These are phyloP conservation scores for Acrobasis suavella DNA, from an alignment of 2,888 invertebrate species.

Conservation along the genomic window DNA sequence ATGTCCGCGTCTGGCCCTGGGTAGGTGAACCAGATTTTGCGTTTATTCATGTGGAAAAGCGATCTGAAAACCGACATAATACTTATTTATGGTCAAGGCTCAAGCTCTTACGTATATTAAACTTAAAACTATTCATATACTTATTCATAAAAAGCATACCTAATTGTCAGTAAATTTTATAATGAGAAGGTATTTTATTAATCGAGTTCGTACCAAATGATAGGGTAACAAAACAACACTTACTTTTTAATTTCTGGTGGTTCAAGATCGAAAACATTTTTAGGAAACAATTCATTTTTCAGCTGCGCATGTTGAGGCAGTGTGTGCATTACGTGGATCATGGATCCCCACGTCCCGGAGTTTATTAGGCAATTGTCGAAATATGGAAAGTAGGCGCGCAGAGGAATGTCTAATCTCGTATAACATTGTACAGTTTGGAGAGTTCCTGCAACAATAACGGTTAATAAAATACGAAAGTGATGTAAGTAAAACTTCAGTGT, in stretches of 20 bases:
- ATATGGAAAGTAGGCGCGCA: slow-evolving; percentile 48
- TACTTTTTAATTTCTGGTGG: slow-evolving; percentile 50
- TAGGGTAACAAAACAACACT: not conserved
- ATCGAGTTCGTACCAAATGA: not conserved
- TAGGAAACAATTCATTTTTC: slow-evolving; percentile 46
- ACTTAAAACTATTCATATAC: too few species aligned
- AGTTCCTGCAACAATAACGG: slow-evolving; percentile 41
- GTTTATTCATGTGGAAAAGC: slow-evolving; percentile 51
- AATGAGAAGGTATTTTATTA: not conserved
- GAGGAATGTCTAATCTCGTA: slow-evolving; percentile 48
- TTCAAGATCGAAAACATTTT: slow-evolving; percentile 35
- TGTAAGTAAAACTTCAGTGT: too few species aligned
- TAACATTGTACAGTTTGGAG: slow-evolving; percentile 54
- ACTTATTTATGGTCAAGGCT: too few species aligned
- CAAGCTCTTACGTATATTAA: too few species aligned
- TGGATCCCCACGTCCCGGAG: slow-evolving; percentile 58
- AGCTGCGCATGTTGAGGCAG: slow-evolving; percentile 40
- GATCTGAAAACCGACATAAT: slow-evolving; percentile 44
- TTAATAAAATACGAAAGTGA: too few species aligned
- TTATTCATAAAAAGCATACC: too few species aligned
- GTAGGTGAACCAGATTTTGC: slow-evolving; percentile 52
- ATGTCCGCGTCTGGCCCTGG: slow-evolving; percentile 52
- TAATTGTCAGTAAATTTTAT: too few species aligned
- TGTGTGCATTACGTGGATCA: slow-evolving; percentile 49
- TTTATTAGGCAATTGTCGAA: slow-evolving; percentile 47